phyloP scores from a whole-genome alignment of 1,140 invertebrate genomes.

The Bombyx mori region ASM3026992v2 NC_085114.1:10375501-10376000 shows the following conservation, averaged over 20 bases:
- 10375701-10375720: conserved; percentile 81
- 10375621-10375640: conserved; percentile 3
- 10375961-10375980: conserved; percentile 90
- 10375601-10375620: conserved; percentile 10
- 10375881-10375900: not conserved
- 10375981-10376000: conserved; percentile 88
- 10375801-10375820: too few species aligned
- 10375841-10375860: not conserved
- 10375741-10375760: conserved; percentile 93
- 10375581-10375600: conserved; percentile 64
- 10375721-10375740: conserved; percentile 92
- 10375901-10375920: conserved; percentile 7
- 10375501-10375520: not conserved
- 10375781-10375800: too few species aligned
- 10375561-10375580: conserved; percentile 67
- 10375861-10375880: conserved; percentile 2
- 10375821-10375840: not conserved
- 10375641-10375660: conserved; percentile 9
- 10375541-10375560: conserved; percentile 62
- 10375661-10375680: conserved; percentile 88
- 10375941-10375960: conserved; percentile 88
- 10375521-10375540: conserved; percentile 60
- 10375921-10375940: conserved; percentile 75
- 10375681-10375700: conserved; percentile 89
- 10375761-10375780: conserved; percentile 82